Evolutionary conservation across 2,888 invertebrate species (phyloP), one percentile per base, ranked within the genome.

Genomic region (Nineta flava): DNA sequence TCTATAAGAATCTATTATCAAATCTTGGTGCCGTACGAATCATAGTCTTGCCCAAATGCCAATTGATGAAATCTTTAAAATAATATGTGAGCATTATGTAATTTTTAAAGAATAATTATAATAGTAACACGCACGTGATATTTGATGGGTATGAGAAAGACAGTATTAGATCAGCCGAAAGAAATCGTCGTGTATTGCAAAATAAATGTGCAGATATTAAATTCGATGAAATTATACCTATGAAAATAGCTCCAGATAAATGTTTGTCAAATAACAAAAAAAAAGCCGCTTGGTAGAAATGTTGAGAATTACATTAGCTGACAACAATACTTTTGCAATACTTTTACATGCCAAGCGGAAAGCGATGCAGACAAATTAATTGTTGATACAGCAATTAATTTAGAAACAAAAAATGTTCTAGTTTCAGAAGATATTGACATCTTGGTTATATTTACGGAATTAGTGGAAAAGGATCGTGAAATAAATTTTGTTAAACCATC

Each of bases 391-490:
- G 51, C 54, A 46, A 53, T 54, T 50, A 51, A 51, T 51, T 40
- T 54, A 32, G 12, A 49, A 21, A 44, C 51, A 10, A 32, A 46
- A 51, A 50, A 51, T 47, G 45, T 42, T 53, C 47, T 49, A 46
- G 40, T 50, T n/a, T 53, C 49, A 9, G 46, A 52, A 38, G 49
- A 52, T 51, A 45, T 49, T 9, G 55, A 55, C 19, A 54, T 41
- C 41, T 49, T 2, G 66, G 56, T 53, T 67, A 63, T 48, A 63
- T 46, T 51, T 43, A 52, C 47, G 34, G 48, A 51, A 13, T 46
- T 51, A 46, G 31, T 41, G 9, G 9, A 7, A 35, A 34, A 41
- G 19, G 49, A 52, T 12, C 19, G 41, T 42, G 49, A 46, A 51
- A 50, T 48, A 48, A 51, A 51, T 48, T 52, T 48, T 49, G 32